Conservation (phyloP, 1,140 invertebrate species). For the Neomicropteryx cornuta region DNA sequence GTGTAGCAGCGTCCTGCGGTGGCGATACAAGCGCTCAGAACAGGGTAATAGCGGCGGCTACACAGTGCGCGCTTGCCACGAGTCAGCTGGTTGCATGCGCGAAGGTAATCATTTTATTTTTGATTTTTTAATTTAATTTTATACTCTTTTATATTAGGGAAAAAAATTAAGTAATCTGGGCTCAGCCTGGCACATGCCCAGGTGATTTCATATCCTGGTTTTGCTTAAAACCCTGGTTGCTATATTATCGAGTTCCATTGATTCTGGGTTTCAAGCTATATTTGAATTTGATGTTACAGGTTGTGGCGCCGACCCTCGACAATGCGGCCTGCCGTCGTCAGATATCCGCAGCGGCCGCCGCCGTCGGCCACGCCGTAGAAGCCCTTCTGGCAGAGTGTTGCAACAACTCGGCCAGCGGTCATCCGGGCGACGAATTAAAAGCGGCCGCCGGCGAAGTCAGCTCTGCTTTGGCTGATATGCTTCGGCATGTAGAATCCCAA, state of each 20-base stretch:
- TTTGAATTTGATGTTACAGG: constrained; percentile 29
- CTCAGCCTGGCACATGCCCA: too few relatives aligned
- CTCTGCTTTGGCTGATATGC: constrained; percentile 76
- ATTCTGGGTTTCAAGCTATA: too few relatives aligned
- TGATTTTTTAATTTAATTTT: constrained; percentile 2
- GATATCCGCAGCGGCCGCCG: constrained; percentile 81
- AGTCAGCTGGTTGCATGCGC: constrained; percentile 96
- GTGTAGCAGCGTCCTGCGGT: constrained; percentile 78
- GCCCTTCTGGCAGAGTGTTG: constrained; percentile 80
- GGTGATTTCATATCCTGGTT: too few relatives aligned
- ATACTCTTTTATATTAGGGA: too few relatives aligned
- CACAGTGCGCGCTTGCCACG: constrained; percentile 92
- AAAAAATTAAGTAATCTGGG: too few relatives aligned
- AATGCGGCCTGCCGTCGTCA: constrained; percentile 91
- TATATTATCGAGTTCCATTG: too few relatives aligned
- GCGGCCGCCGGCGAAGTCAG: constrained; percentile 82
- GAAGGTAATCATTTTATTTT: constrained; percentile 48
- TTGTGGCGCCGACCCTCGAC: constrained; percentile 75
- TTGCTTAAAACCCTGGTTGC: too few relatives aligned
- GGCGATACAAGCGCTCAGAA: constrained; percentile 66
- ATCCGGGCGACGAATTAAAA: constrained; percentile 63
- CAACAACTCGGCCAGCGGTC: constrained; percentile 49
- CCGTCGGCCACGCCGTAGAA: constrained; percentile 88
- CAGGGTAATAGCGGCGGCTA: constrained; percentile 87
- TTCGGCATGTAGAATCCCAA: constrained; percentile 85